A percentile compares a stretch with the other conserved stretches of the same genome.
phyloP scores from a whole-genome alignment of 2,888 invertebrate genomes.

The Standfussiana lucernea region DNA sequence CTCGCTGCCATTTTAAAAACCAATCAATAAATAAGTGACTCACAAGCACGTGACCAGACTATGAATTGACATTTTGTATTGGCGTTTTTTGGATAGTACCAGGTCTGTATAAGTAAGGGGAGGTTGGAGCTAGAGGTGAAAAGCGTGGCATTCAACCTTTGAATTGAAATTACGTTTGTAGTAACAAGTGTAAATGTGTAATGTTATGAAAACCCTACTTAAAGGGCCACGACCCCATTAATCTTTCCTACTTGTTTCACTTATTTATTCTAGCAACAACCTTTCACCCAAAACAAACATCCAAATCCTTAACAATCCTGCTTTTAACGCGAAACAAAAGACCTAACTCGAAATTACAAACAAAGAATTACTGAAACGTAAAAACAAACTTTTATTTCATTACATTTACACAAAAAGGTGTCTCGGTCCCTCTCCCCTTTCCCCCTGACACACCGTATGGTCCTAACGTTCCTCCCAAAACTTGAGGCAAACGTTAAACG shows the following conservation, averaged over 20 bases:
- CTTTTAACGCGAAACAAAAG: conserved; percentile 47
- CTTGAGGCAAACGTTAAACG: conserved; percentile 58
- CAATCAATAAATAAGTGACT: conserved; percentile 39
- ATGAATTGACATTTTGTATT: conserved; percentile 7
- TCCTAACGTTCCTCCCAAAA: conserved; percentile 53
- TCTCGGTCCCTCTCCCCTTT: conserved; percentile 13
- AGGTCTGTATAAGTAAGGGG: conserved; percentile 10
- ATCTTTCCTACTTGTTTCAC: conserved; percentile 8
- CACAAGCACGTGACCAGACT: conserved; percentile 32
- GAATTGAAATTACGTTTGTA: neutral
- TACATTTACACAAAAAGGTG: conserved; percentile 57
- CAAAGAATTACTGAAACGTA: conserved; percentile 52
- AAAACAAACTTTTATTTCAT: conserved; percentile 54
- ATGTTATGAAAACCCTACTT: neutral
- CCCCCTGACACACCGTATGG: conserved; percentile 49
- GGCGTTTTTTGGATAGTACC: neutral
- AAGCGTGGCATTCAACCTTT: neutral
- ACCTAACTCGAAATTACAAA: conserved; percentile 47
- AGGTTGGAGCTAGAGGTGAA: conserved; percentile 1
- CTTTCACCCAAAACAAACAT: conserved; percentile 30
- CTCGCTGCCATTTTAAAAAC: conserved; percentile 3
- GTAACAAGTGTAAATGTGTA: neutral
- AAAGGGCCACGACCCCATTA: neutral
- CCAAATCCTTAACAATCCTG: conserved; percentile 24
- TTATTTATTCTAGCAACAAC: conserved; percentile 35